Base-by-base conservation (phyloP, 2,888 invertebrate species). In the Osmoderma eremita region DNA sequence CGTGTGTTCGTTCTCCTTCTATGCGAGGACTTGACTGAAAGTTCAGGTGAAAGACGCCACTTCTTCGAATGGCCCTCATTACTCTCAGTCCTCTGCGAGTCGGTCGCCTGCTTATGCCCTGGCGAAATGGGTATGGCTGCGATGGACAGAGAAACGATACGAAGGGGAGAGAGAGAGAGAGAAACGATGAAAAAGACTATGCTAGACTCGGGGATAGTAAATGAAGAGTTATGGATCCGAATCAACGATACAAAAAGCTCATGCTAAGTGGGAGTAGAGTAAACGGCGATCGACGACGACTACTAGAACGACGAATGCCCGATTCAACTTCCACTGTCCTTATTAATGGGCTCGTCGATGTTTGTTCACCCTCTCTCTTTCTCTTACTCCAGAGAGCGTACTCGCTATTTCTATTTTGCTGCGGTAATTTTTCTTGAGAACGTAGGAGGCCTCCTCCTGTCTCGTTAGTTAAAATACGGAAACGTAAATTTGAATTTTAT, bases 161-260 rank as follows among this genome's bases (percentile, higher is more conserved):
- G 42, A 30, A 22, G 22, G n/a, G 20, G 22, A 22, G 39, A 3
- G 22, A 5, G 24, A 5, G 17, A 17, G 22, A 20, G 20, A 38
- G 17, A 17, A 30, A 10, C 45, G 58, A 48, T n/a, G n/a, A n/a
- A n/a, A n/a, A n/a, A n/a, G n/a, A n/a, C n/a, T n/a, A n/a, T n/a
- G n/a, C n/a, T n/a, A n/a, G n/a, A n/a, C n/a, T n/a, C n/a, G 36
- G 70, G 69, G 64, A 53, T 74, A 74, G 77, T 77, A 81, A 81
- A 81, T 81, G 80, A 81, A 81, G 81, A 81, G 76, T 79, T 81
- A 81, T 81, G 79, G 80, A 77, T 77, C 74, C 76, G 77, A 76
- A 78, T 78, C 79, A 75, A 74, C 76, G 72, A 71, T 72, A 75
- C 76, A 75, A 75, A 78, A 75, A 77, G 76, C 77, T 30, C 30